Conservation (phyloP, 1,140 invertebrate species). For the Nautilus pompilius region DNA sequence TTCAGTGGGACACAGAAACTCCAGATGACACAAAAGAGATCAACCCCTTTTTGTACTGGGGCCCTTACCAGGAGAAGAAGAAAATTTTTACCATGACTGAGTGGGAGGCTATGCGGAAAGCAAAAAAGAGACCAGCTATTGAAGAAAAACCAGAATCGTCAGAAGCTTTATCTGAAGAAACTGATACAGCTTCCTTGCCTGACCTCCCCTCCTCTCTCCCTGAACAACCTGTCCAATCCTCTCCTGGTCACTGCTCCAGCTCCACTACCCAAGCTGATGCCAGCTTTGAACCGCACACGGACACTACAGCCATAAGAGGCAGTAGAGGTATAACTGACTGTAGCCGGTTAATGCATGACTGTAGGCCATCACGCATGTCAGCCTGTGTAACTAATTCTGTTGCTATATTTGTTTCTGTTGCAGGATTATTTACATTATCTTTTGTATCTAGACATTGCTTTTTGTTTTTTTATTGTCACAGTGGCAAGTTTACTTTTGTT, state of each 20-base stretch:
- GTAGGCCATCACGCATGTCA: constrained; percentile 2
- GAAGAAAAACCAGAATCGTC: neutral
- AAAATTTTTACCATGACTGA: constrained; percentile 50
- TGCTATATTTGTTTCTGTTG: neutral
- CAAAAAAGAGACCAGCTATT: constrained; percentile 9
- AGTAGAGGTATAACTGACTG: constrained; percentile 6
- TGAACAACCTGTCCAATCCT: constrained; percentile 5
- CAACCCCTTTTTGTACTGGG: constrained; percentile 18
- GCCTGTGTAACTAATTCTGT: too few species aligned
- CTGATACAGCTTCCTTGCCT: neutral
- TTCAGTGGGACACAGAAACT: constrained; percentile 4
- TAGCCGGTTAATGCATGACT: neutral
- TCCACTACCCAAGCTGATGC: constrained; percentile 3
- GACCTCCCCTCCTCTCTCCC: neutral
- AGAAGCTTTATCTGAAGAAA: too few species aligned
- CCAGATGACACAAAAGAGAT: neutral
- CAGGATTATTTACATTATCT: neutral
- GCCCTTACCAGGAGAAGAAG: constrained; percentile 45
- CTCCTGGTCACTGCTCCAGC: neutral
- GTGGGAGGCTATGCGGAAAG: constrained; percentile 45
- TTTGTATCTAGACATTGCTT: neutral
- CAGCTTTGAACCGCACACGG: neutral
- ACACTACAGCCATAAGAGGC: neutral
- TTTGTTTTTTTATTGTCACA: neutral
- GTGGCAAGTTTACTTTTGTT: neutral